Evolutionary conservation across 2,113 vertebrate genomes (phyloP).

Genomic region (Cynocephalus volans): DNA sequence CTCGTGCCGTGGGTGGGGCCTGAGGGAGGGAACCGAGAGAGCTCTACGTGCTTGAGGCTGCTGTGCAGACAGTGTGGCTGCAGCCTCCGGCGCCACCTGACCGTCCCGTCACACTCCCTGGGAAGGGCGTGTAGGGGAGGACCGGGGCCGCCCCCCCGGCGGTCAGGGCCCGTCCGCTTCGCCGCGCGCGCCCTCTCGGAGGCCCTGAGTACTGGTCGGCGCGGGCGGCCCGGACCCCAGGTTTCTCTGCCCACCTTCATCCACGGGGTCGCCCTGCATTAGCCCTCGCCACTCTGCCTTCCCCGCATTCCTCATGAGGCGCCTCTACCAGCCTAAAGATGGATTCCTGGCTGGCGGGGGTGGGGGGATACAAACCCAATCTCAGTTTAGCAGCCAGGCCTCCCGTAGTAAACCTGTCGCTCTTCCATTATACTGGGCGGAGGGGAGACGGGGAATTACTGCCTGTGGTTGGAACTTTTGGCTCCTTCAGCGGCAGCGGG

Average conservation of each 20-base stretch:
- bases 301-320: rapidly evolving
- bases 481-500: not conserved
- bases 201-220: rapidly evolving
- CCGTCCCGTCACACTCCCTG: rapidly evolving
- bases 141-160: rapidly evolving
- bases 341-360: rapidly evolving
- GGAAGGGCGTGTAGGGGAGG: rapidly evolving
- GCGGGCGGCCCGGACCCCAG: rapidly evolving
- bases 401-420: not conserved
- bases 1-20: not conserved
- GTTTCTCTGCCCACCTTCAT: not conserved
- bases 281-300: no score
- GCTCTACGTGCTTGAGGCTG: rapidly evolving
- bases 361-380: rapidly evolving
- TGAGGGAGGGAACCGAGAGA: rapidly evolving
- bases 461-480: no score
- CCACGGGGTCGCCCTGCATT: rapidly evolving
- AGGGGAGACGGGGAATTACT: rapidly evolving
- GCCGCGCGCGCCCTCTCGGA: rapidly evolving
- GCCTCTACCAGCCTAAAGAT: not conserved
- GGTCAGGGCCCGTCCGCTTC: rapidly evolving
- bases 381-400: rapidly evolving
- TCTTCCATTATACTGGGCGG: not conserved
- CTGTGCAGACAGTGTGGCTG: rapidly evolving
- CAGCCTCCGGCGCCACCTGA: rapidly evolving